Evolutionary conservation across 2,113 vertebrate genomes (phyloP), one percentile per base, ranked within the genome.

Genomic region (Tragelaphus buxtoni): DNA sequence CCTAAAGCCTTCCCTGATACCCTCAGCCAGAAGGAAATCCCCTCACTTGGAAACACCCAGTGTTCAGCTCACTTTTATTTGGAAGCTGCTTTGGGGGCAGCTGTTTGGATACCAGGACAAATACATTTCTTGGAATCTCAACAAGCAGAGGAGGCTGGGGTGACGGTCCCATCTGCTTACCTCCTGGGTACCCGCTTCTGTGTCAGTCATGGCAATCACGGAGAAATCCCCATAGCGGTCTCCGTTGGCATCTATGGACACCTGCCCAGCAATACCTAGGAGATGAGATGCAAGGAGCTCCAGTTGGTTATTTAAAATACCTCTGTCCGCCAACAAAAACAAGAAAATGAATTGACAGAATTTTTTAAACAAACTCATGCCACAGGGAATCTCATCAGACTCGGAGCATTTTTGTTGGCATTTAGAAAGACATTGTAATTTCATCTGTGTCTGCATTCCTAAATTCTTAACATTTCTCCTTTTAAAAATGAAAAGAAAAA

Each of bases 141-240:
- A 63, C 1, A 45, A 18, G 35, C 51, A 55, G 69, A 28, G 51
- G 60, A 58, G 30, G 20, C 58, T 5, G n/a, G 22, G 8, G 13
- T n/a, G 11, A 74, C 72, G 3, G 63, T 83, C 39, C 84, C 49
- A 0, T n/a, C 51, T 77, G n/a, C 98, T 99, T 98, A 99, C 99
- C 99, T 99, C 99, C 92, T 99, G 99, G 9, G 99, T 99, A 96
- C 99, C 99, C 39, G 98, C 95, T 94, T 99, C 99, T 0, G 94
- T 96, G 76, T 99, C 98, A 0, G 99, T 99, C 99, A 99, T 99
- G 84, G 99, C 98, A 90, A 99, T 99, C 98, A 99, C 98, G 8
- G 99, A 99, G 98, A 99, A 99, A 98, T 99, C 99, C 89, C 99
- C 99, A 0, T 99, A 99, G 96, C 99, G 98, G 98, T 99, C 99